Base-by-base conservation (phyloP, 2,113 vertebrate species). In the Eurystomus gularis region DNA sequence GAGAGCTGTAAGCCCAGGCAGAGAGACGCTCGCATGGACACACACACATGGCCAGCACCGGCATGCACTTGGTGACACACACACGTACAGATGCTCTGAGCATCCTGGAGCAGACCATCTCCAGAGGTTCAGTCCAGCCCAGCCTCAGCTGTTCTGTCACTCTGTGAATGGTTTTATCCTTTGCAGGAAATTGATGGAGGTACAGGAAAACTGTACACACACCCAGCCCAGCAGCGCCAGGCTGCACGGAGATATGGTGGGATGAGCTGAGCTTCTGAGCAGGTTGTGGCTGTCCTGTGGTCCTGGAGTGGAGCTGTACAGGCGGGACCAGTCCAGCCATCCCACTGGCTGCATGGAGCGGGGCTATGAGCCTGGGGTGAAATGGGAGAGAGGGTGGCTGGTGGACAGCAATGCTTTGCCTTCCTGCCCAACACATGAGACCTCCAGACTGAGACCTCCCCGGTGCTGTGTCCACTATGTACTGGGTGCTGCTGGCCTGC, bases 391-490 rank as follows among this genome's bases (percentile, higher is more conserved):
- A 37, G 19, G 12, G 18, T 13, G 40, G 9, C 23, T 66, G 40
- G 20, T 9, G 55, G 51, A 3, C 21, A 25, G 39, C 51, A 48
- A 0, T 16, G 54, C 48, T 51, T 40, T 1, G 1, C 42, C 8
- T 6, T 40, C 70, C 40, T 42, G 52, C 48, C 37, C 9, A 6
- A 40, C 23, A 12, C 1, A 0, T 20, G 23, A 55, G 28, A 23
- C 60, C 9, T 9, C 82, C 33, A 3, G 31, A 19, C 8, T 0
- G 7, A 60, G n/a, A 28, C 28, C 42, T 70, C 26, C 49, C 11
- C 2, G 1, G 35, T 12, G 4, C 51, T 9, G 14, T 9, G 17
- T 7, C 10, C 70, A 29, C 7, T 6, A 1, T 35, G 37, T 24
- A 26, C 60, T 58, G 2, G 0, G 21, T 31, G 62, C 82, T 62